Percentiles rank a stretch among this genome's conserved stretches.
These are phyloP conservation scores for Anguilla anguilla DNA, from an alignment of 2,797 vertebrate genomes.

Conservation along the genomic window DNA sequence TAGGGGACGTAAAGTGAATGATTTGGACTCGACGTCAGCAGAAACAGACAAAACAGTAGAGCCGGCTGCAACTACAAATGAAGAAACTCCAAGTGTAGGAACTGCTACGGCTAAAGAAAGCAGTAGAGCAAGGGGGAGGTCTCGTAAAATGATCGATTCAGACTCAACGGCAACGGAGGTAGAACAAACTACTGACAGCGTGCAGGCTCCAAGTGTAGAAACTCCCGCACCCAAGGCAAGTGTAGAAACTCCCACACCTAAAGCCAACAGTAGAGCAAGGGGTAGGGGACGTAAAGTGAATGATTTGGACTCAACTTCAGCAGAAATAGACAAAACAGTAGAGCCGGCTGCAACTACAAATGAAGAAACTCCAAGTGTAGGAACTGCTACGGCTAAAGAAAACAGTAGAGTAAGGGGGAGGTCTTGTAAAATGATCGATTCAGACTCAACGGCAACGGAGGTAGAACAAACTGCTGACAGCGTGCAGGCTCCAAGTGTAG, in stretches of 20 bases:
- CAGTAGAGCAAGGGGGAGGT: constrained; percentile 24
- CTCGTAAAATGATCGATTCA: not conserved
- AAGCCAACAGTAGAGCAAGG: constrained; percentile 32
- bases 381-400: constrained; percentile 6
- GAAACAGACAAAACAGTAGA: not conserved
- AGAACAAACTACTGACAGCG: constrained; percentile 25
- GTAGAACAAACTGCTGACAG: constrained; percentile 32
- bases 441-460: constrained; percentile 1
- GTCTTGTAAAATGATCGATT: not conserved
- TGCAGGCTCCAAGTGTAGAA: constrained; percentile 1
- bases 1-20: constrained; percentile 29
- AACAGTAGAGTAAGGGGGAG: constrained; percentile 33
- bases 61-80: not conserved
- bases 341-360: not conserved
- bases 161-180: constrained; percentile 23
- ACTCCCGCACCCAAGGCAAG: not conserved
- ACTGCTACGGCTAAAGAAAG: constrained; percentile 22
- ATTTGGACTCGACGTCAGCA: constrained; percentile 22
- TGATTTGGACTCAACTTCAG: constrained; percentile 30
- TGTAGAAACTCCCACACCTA: not conserved
- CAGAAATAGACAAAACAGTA: not conserved
- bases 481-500: constrained; percentile 9
- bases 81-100: not conserved
- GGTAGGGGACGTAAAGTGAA: constrained; percentile 39
- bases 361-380: not conserved